These are phyloP conservation scores for Hypomesus transpacificus DNA, from an alignment of 2,113 vertebrate genomes.

Conservation along the genomic window DNA sequence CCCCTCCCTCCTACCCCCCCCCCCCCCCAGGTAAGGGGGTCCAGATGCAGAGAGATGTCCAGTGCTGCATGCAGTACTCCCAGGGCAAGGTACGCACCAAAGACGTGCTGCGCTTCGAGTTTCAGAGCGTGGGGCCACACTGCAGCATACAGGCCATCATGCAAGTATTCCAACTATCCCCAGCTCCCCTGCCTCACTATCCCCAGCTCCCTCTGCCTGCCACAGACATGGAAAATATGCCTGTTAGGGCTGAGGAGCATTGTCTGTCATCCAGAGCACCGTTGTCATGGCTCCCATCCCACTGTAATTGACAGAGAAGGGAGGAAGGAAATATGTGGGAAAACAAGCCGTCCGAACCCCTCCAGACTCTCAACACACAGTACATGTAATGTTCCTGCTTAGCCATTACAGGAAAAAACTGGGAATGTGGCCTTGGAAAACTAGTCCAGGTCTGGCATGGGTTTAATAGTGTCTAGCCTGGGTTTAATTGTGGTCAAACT, in stretches of 20 bases:
- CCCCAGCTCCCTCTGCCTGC: slow-evolving; percentile 53
- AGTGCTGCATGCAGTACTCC: slow-evolving; percentile 80
- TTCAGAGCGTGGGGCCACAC: slow-evolving; percentile 78
- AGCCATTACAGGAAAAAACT: no score
- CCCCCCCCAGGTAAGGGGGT: slow-evolving; percentile 70
- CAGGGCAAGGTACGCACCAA: slow-evolving; percentile 77
- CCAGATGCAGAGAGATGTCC: slow-evolving; percentile 77
- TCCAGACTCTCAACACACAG: background rate
- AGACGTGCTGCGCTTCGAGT: slow-evolving; percentile 75
- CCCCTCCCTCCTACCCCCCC: background rate
- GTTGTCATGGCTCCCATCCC: slow-evolving; percentile 60
- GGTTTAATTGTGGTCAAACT: no score
- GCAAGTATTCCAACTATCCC: slow-evolving; percentile 76
- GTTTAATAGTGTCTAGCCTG: no score
- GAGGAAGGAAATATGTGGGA: slow-evolving; percentile 65
- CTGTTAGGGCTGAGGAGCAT: slow-evolving; percentile 55
- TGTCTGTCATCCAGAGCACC: slow-evolving; percentile 68
- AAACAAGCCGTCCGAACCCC: slow-evolving; percentile 52
- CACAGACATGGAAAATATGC: slow-evolving; percentile 67
- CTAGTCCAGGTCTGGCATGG: no score
- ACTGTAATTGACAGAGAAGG: slow-evolving; percentile 64
- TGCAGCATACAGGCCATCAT: slow-evolving; percentile 81
- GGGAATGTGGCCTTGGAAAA: no score
- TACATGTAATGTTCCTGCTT: no score
- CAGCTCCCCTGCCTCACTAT: slow-evolving; percentile 57